phyloP scores from a whole-genome alignment of 2,888 invertebrate genomes.

The Torymus texanus region DNA sequence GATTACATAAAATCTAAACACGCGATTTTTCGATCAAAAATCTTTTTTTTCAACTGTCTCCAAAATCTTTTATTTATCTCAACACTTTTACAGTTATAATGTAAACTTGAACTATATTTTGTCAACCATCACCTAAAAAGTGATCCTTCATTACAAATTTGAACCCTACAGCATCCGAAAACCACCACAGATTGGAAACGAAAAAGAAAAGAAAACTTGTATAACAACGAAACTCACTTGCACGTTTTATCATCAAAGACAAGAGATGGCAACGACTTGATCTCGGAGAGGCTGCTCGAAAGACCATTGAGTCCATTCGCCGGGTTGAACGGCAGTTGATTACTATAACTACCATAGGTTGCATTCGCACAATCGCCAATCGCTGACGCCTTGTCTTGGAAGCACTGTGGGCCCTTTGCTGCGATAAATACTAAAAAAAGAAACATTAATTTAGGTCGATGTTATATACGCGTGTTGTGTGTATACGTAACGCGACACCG shows the following conservation, averaged over 20 bases:
- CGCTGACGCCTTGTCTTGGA: conserved; percentile 78
- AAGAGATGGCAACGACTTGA: conserved; percentile 77
- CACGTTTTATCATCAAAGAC: conserved; percentile 79
- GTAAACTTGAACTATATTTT: too few relatives aligned
- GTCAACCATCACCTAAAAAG: too few relatives aligned
- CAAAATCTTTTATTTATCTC: too few relatives aligned
- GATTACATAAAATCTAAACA: too few relatives aligned
- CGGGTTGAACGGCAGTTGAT: conserved; percentile 44
- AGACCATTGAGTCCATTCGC: conserved; percentile 35
- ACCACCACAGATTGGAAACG: too few relatives aligned
- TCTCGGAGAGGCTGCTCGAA: conserved; percentile 6
- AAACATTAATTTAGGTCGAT: conserved; percentile 14
- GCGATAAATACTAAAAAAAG: conserved; percentile 83
- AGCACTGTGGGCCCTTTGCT: conserved; percentile 87
- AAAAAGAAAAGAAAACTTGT: background rate
- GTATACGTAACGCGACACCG: too few relatives aligned
- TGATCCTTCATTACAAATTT: too few relatives aligned
- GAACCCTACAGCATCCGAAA: too few relatives aligned
- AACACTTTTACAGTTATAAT: too few relatives aligned
- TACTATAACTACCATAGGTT: conserved; percentile 75
- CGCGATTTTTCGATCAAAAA: too few relatives aligned
- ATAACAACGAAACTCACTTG: conserved; percentile 73
- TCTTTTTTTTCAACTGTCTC: too few relatives aligned
- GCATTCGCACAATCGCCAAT: conserved; percentile 81
- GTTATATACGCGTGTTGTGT: too few relatives aligned